Base-by-base conservation (phyloP, 2,113 vertebrate species). In the Acinonyx jubatus region DNA sequence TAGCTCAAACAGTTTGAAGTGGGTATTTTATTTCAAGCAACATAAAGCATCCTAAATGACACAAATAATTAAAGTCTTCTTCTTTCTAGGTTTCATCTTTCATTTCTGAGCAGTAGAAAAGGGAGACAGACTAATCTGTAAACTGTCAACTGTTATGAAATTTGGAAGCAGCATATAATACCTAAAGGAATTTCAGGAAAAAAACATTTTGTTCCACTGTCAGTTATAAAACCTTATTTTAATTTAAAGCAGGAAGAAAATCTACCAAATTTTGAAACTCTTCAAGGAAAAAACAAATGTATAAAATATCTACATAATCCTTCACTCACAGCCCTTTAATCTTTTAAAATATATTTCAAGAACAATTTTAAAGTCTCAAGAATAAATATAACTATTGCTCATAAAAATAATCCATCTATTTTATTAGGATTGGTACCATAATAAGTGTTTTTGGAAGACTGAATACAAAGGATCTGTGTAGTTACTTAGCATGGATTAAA, bases 401-500 rank as follows among this genome's bases (percentile, higher is more conserved):
- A 90, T 71, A 95, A 93, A 96, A 96, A 87, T 69, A 93, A 83
- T 76, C 66, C 57, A 91, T 52, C 82, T 93, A 97, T 94, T 80
- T 88, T 92, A 93, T 66, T 97, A 95, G 83, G 19, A 89, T 57
- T 95, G 86, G 57, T 94, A 86, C 33, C 41, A 85, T 38, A 68
- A 61, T 82, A 96, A 84, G 11, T 97, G 36, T 82, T 97, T 93
- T 68, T 96, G 71, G 50, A 93, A 96, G 78, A 73, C 81, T 73
- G 68, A 95, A 95, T 86, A 92, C 31, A 91, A 94, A 98, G 38
- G 38, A 63, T 95, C 90, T 96, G 83, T 96, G 84, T 68, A 79
- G 66, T 94, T 82, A 97, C 65, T 97, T 92, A 89, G 69, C 74
- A 83, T 87, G 31, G n/a, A 96, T 87, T 95, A 96, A 97, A 97